Conservation (phyloP, 2,797 vertebrate genomes). For the Falco berigora region DNA sequence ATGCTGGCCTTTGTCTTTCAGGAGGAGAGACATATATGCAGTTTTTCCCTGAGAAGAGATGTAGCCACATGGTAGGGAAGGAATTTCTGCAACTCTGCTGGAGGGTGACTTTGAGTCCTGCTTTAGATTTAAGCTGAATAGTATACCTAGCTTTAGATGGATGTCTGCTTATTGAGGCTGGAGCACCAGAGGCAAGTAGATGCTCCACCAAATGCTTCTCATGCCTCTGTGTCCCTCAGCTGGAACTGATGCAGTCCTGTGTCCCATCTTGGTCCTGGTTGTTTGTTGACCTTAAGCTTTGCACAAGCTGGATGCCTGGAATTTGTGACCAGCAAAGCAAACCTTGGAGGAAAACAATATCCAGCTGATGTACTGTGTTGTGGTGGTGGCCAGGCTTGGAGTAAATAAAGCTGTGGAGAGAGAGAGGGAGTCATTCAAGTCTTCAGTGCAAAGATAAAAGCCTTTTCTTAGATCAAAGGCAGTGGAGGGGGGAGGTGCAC, state of each 20-base stretch:
- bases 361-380: background rate
- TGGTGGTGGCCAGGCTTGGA: background rate
- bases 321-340: background rate
- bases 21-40: background rate
- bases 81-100: background rate
- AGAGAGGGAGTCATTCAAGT: background rate
- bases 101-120: background rate
- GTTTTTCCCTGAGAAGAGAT: background rate
- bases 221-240: background rate
- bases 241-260: background rate
- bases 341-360: background rate
- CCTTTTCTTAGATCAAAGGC: background rate
- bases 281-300: background rate
- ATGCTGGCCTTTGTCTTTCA: background rate
- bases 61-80: background rate
- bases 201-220: background rate
- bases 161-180: background rate
- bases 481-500: background rate
- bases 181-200: background rate
- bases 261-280: background rate
- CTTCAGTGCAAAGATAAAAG: background rate
- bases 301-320: background rate
- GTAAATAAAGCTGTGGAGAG: background rate
- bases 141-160: background rate
- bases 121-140: background rate